Base-by-base conservation (phyloP, 2,113 vertebrate species). In the Haemorhous mexicanus region DNA sequence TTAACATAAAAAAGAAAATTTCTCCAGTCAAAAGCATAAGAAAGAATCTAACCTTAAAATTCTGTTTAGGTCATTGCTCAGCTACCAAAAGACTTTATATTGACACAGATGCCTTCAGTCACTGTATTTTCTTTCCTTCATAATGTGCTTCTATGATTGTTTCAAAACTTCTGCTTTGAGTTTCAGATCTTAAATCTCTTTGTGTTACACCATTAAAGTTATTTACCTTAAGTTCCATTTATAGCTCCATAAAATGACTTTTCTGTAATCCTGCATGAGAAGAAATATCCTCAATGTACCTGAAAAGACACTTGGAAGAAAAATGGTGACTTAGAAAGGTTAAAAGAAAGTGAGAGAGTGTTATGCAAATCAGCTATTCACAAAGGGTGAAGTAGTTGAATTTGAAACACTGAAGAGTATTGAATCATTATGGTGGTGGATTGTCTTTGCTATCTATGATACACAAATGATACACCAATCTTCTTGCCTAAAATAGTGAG, bases 391-490 rank as follows among this genome's bases (percentile, higher is more conserved):
- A 85, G 73, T 35, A 84, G 64, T 33, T 89, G 91, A 95, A 97
- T 97, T 94, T 96, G 91, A 96, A 96, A 90, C 73, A 73, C 66
- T 85, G 87, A 69, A 91, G 39, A 35, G 41, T 96, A 70, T 18
- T 94, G 80, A 93, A 84, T 94, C 84, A 94, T 96, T 95, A 95
- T 41, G 69, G 79, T 96, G 95, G 97, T 97, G 84, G 73, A 96
- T 94, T 50, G n/a, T 55, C 92, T 89, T 95, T 91, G 47, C 66
- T 91, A 62, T 84, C 75, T 84, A 26, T 17, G n/a, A 59, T 35
- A 11, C 23, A 82, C 61, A 97, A 94, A 87, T 95, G 96, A 96
- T 76, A 86, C 62, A 92, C 27, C 76, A 44, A 91, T 96, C 67
- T 88, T 77, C 67, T 90, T 93, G 63, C 84, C 44, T 76, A 46